Base-by-base conservation (phyloP, 2,888 invertebrate genomes). In the Zootermopsis nevadensis region DNA sequence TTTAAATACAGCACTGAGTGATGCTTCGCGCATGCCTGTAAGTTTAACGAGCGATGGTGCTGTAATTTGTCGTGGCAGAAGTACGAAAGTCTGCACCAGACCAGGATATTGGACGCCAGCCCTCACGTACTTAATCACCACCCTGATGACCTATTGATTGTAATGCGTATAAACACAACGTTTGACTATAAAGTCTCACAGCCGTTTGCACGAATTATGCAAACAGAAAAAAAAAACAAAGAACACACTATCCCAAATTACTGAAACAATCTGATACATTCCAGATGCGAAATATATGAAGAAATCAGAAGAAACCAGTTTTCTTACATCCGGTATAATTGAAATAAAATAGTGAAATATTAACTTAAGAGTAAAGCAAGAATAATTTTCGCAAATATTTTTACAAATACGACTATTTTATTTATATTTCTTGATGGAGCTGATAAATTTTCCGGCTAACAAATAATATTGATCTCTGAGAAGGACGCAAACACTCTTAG, bases 11-110 rank as follows among this genome's bases (percentile, higher is more conserved):
- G n/a, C 22, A 31, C 31, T 31, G 72, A 72, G 35, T 35, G 30
- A 72, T 72, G 72, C 35, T 35, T 35, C 31, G 35, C 35, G 72
- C n/a, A 72, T 72, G 33, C 72, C 72, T 72, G 35, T 72, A 35
- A 72, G 35, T 72, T 72, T 72, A 31, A 72, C 35, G 72, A 72
- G 38, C 33, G 19, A 72, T 35, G 38, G 35, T 24, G 69, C 72
- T 33, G 30, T 69, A 69, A 69, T 69, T 69, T 69, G 10, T 67
- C 8, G n/a, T 30, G 30, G 67, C 67, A 67, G 67, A 67, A 30
- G 72, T 72, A 72, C 35, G 72, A 72, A 72, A 72, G 35, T 35
- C 33, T 72, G 35, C 38, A 4, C 35, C 31, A 72, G 31, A 1
- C 6, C 19, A 67, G 67, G 31, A 67, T 7, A 30, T 30, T n/a